Base-by-base conservation (phyloP, 2,797 vertebrate genomes). In the Leptoclinus maculatus region DNA sequence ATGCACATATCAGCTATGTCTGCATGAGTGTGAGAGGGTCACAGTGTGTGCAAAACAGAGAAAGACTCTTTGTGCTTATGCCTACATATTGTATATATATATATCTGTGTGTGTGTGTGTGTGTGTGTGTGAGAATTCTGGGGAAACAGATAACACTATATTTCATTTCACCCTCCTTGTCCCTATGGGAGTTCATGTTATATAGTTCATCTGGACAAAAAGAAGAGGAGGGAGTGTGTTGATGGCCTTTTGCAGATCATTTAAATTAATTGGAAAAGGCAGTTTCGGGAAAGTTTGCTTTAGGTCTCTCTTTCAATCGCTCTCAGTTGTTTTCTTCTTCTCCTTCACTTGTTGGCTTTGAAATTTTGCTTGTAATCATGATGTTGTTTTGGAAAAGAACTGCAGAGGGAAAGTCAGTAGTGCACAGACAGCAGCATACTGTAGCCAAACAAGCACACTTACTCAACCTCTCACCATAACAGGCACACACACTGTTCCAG, bases 201-300 rank as follows among this genome's bases (percentile, higher is more conserved):
- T 72, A 83, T 12, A 32, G 27, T n/a, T 43, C 49, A 78, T 66
- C 17, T 38, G 27, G 14, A 69, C 45, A 74, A 59, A 66, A 57
- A 71, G 6, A 1, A 66, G 12, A 65, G 25, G 16, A 41, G 12
- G 17, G 36, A 8, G 12, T 41, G 9, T 66, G 83, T 71, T 60
- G 57, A 78, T 73, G 57, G 29, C 16, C 9, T 19, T 68, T 74
- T 27, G 32, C 58, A 1, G 23, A 60, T 57, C 63, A 66, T 25
- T 82, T 41, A 65, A 82, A 72, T 71, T 66, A 80, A 87, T 71
- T 82, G 60, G 57, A 91, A 82, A 82, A 67, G 58, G 13, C 65
- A 77, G 58, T 66, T 78, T 79, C 0, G 12, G 27, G 29, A 74
- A 83, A 53, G 65, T 73, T 78, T 74, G 34, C 43, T 77, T 23